Evolutionary conservation across 2,113 vertebrate genomes (phyloP).

Genomic region (Sceloporus tristichus): DNA sequence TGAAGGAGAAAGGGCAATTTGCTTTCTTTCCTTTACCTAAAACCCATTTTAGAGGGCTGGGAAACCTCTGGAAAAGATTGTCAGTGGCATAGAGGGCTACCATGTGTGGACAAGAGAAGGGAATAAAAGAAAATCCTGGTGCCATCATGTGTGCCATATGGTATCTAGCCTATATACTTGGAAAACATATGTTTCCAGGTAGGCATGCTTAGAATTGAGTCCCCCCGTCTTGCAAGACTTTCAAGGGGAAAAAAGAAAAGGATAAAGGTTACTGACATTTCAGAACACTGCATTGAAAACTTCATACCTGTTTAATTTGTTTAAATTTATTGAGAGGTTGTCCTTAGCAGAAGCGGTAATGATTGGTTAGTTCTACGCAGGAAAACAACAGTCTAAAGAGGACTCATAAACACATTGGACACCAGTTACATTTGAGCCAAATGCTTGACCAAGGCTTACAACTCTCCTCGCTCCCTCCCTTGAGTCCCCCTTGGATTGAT

Average conservation of each 20-base stretch:
- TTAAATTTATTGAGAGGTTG: constrained; percentile 28
- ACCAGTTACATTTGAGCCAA: constrained; percentile 78
- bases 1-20: neutral
- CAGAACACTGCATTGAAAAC: neutral
- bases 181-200: neutral
- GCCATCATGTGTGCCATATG: neutral
- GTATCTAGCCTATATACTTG: neutral
- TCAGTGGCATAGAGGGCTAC: neutral
- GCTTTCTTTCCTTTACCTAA: neutral
- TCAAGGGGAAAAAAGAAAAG: neutral
- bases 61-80: neutral
- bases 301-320: neutral
- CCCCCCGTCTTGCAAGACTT: neutral
- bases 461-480: constrained; percentile 81
- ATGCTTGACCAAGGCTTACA: constrained; percentile 95
- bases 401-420: constrained; percentile 57
- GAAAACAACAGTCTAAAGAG: constrained; percentile 47
- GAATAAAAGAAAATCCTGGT: neutral
- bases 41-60: neutral
- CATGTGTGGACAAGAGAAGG: neutral
- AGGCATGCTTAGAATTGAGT: neutral
- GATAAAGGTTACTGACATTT: neutral
- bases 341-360: constrained; percentile 37
- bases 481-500: constrained; percentile 93
- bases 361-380: constrained; percentile 49